phyloP scores from a whole-genome alignment of 1,140 invertebrate species.

The Pseudomyrmex sp. region DNA sequence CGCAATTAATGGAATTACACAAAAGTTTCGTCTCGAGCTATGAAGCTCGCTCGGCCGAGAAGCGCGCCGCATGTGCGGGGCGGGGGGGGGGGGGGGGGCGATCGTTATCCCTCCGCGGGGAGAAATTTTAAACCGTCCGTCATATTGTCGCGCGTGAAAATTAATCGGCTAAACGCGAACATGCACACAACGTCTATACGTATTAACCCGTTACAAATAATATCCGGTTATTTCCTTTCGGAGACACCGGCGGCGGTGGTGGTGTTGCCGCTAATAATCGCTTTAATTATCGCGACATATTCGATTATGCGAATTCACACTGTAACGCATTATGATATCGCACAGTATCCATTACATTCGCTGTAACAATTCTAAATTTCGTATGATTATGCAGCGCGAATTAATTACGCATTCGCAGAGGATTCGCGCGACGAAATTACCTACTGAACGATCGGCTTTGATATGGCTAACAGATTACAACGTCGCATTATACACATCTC shows the following conservation, averaged over 20 bases:
- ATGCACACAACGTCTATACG: conserved; percentile 15
- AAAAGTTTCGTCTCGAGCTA: conserved; percentile 37
- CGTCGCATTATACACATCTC: conserved; percentile 29
- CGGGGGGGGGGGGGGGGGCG: too few relatives aligned
- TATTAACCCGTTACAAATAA: conserved; percentile 53
- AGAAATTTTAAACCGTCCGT: conserved; percentile 34
- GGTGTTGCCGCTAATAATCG: background rate
- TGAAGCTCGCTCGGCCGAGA: background rate
- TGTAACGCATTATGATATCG: background rate
- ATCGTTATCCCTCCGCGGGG: conserved; percentile 12
- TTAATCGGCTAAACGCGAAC: conserved; percentile 39
- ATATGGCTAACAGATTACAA: conserved; percentile 29
- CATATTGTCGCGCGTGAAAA: conserved; percentile 3
- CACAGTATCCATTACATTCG: background rate
- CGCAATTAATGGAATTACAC: conserved; percentile 52
- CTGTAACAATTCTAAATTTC: conserved; percentile 42
- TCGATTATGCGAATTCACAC: conserved; percentile 25
- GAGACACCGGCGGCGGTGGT: background rate
- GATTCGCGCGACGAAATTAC: conserved; percentile 26
- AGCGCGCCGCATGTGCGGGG: background rate
- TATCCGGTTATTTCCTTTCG: conserved; percentile 42
- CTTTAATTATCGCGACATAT: conserved; percentile 39
- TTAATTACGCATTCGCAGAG: conserved; percentile 38
- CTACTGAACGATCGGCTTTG: conserved; percentile 34
- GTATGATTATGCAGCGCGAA: conserved; percentile 22